Conservation (phyloP, 1,140 invertebrate genomes). For the Platyscapa corneri region DNA sequence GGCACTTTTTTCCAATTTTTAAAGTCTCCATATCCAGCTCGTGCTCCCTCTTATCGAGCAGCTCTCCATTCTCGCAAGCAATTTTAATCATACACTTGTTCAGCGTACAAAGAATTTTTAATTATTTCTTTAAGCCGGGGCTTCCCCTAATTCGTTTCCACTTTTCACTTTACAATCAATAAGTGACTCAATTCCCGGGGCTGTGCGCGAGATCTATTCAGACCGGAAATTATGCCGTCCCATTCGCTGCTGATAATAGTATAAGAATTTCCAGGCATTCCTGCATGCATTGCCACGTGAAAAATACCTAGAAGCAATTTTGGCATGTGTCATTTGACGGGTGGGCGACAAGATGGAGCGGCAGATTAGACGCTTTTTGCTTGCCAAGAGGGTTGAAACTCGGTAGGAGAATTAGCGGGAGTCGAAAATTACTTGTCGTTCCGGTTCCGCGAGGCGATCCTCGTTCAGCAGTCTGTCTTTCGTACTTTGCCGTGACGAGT, state of each 20-base stretch:
- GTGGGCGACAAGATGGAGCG: background rate
- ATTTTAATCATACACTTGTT: background rate
- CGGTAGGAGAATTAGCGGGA: background rate
- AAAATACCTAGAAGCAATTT: slow-evolving; percentile 13
- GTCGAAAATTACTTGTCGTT: slow-evolving; percentile 35
- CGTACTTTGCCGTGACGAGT: background rate
- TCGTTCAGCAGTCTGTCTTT: slow-evolving; percentile 23
- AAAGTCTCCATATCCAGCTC: background rate
- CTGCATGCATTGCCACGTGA: background rate
- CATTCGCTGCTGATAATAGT: background rate
- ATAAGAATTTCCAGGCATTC: background rate
- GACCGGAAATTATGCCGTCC: background rate
- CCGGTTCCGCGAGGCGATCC: slow-evolving; percentile 22
- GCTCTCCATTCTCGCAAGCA: background rate
- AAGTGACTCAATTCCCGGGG: background rate
- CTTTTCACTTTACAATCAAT: background rate
- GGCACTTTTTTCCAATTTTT: background rate
- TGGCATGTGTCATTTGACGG: slow-evolving; percentile 6
- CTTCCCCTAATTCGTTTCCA: background rate
- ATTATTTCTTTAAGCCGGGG: background rate
- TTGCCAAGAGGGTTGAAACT: background rate
- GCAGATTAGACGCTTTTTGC: background rate
- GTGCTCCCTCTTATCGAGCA: background rate
- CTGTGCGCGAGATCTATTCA: background rate
- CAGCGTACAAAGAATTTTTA: background rate